Evolutionary conservation across 1,140 invertebrate genomes (phyloP), one percentile per base, ranked within the genome.

Genomic region (Drosophila pandora): DNA sequence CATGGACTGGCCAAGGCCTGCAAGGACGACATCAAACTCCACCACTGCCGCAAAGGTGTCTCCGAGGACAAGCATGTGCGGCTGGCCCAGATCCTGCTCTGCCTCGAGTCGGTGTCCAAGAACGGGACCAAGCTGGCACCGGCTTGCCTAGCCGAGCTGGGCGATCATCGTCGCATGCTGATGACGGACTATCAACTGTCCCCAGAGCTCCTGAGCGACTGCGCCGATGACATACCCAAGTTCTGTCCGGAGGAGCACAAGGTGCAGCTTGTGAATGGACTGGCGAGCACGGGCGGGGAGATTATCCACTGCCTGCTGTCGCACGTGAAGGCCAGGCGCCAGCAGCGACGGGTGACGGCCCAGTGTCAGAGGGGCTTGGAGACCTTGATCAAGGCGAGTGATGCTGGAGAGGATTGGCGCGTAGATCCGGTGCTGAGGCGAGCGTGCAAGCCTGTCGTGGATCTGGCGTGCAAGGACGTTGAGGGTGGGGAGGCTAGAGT

Each of bases 291-390:
- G 4, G 77, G 90, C 1, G 97, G 97, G 0, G 95, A 95, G 87
- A 99, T 98, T 0, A 95, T 99, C 71, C 98, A 99, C 92, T 99
- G 98, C 92, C 92, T 99, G 45, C 98, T 99, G 97, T 96, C 97
- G 54, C 95, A 98, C 92, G 96, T 97, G 3, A 94, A 95, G 74
- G 94, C 94, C 62, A 94, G 93, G 57, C 92, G 93, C 41, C 93
- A 93, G 67, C 92, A 93, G 49, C 93, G 93, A 34, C 93, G 94
- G 76, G 94, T 97, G 3, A 94, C 94, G 13, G 82, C 93, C 10
- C 91, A 93, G 28, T 97, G 97, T 85, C 94, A 95, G 90, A 93
- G 94, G 77, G 94, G 93, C 93, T 90, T 98, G 34, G 96, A 98
- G 92, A 91, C 93, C 13, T 91, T 98, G 32, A 93, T 98, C 1